Conservation (phyloP, 2,888 invertebrate species). For the Drosophila diplacantha region DNA sequence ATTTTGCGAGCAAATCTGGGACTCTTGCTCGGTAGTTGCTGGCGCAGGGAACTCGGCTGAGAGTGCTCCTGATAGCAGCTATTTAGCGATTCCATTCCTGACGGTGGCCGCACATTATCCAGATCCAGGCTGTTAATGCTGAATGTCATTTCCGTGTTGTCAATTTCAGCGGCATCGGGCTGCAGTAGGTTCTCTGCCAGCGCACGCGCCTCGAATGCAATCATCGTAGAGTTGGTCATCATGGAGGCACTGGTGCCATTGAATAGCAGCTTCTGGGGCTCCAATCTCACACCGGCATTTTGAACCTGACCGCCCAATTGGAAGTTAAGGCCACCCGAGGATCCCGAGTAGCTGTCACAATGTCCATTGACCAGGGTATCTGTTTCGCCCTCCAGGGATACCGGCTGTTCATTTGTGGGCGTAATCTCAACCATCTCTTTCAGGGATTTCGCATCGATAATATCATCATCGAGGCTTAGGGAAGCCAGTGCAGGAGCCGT, state of each 20-base stretch:
- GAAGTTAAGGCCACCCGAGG: slow-evolving; percentile 58
- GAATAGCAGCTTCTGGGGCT: slow-evolving; percentile 75
- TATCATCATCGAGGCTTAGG: slow-evolving; percentile 79
- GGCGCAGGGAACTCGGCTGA: slow-evolving; percentile 69
- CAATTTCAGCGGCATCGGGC: slow-evolving; percentile 45
- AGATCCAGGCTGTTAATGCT: slow-evolving; percentile 84
- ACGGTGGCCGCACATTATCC: slow-evolving; percentile 87
- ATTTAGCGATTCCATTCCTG: slow-evolving; percentile 85
- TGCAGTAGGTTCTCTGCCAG: slow-evolving; percentile 80
- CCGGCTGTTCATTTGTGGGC: slow-evolving; percentile 74
- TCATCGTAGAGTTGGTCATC: slow-evolving; percentile 84
- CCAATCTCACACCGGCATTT: slow-evolving; percentile 53
- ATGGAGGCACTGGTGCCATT: slow-evolving; percentile 78
- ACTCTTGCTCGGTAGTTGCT: slow-evolving; percentile 71
- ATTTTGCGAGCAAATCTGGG: slow-evolving; percentile 82
- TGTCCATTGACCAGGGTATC: slow-evolving; percentile 66
- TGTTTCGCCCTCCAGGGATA: slow-evolving; percentile 67
- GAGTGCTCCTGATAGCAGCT: slow-evolving; percentile 79
- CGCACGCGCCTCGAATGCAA: slow-evolving; percentile 87
- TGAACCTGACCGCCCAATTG: slow-evolving; percentile 75
- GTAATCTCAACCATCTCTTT: slow-evolving; percentile 72
- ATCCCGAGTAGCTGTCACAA: slow-evolving; percentile 16
- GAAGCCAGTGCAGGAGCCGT: slow-evolving; percentile 86
- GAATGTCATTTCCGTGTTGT: slow-evolving; percentile 78
- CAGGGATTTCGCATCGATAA: slow-evolving; percentile 54